These are phyloP conservation scores for Prionace glauca DNA, from an alignment of 2,797 vertebrate species.

Conservation along the genomic window DNA sequence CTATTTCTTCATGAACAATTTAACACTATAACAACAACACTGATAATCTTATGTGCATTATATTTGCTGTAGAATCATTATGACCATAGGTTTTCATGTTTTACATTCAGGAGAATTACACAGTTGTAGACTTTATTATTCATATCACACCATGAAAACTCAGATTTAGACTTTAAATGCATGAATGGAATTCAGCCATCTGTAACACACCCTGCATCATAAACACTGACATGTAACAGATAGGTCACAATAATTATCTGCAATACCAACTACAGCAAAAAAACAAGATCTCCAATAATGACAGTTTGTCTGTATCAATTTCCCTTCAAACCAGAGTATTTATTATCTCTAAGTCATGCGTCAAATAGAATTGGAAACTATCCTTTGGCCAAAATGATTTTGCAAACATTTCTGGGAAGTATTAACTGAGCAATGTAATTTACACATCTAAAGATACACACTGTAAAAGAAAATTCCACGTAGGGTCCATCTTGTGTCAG, in stretches of 20 bases:
- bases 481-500: neutral
- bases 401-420: constrained; percentile 8
- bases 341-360: neutral
- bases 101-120: neutral
- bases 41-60: neutral
- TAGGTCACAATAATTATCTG: neutral
- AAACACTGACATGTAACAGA: neutral
- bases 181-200: neutral
- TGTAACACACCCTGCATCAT: neutral
- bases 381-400: neutral
- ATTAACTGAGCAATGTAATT: too few species aligned
- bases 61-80: neutral
- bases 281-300: neutral
- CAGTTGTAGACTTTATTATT: neutral
- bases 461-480: neutral
- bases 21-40: neutral
- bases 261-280: neutral
- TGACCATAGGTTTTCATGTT: neutral
- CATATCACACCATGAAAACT: neutral
- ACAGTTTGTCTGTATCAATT: neutral
- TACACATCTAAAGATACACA: neutral
- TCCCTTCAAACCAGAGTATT: neutral
- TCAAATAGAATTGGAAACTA: neutral
- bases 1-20: neutral
- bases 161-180: neutral